These are phyloP conservation scores for Xanthorhoe spadicearia DNA, from an alignment of 2,888 invertebrate species.

Conservation along the genomic window DNA sequence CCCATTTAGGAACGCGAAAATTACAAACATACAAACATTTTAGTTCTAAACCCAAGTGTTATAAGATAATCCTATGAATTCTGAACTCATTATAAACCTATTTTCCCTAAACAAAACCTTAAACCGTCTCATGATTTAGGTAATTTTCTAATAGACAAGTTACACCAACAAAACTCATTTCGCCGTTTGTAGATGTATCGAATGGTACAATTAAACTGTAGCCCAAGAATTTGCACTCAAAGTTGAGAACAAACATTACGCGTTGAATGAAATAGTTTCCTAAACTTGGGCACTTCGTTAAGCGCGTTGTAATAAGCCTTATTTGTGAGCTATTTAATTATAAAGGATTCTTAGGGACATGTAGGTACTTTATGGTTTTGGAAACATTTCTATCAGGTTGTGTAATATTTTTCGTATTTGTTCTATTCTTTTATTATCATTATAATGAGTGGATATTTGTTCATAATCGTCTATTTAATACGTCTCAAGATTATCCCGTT, in stretches of 20 bases:
- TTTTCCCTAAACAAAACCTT: background rate
- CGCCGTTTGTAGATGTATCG: constrained; percentile 47
- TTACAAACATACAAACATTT: too few relatives aligned
- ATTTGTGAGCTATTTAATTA: constrained; percentile 49
- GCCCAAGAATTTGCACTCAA: constrained; percentile 54
- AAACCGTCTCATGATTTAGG: background rate
- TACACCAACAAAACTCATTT: constrained; percentile 47
- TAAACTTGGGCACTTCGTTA: constrained; percentile 54
- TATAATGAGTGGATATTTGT: too few relatives aligned
- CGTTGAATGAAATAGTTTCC: constrained; percentile 62
- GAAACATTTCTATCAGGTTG: background rate
- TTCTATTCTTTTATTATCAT: too few relatives aligned
- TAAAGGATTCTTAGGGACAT: constrained; percentile 36
- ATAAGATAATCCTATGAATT: too few relatives aligned
- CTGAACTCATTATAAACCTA: background rate
- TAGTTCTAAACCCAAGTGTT: too few relatives aligned
- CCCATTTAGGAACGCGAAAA: too few relatives aligned
- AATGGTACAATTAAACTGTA: constrained; percentile 52
- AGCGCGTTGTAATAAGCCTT: constrained; percentile 56
- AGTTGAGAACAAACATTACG: constrained; percentile 57
- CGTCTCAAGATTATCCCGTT: too few relatives aligned
- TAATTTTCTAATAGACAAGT: constrained; percentile 18
- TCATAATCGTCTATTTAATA: too few relatives aligned
- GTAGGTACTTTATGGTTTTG: constrained; percentile 35
- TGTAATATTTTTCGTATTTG: too few relatives aligned